A percentile compares a stretch with the other conserved stretches of the same genome.
These are phyloP conservation scores for Cerceris rybyensis DNA, from an alignment of 2,888 invertebrate species.

Conservation along the genomic window DNA sequence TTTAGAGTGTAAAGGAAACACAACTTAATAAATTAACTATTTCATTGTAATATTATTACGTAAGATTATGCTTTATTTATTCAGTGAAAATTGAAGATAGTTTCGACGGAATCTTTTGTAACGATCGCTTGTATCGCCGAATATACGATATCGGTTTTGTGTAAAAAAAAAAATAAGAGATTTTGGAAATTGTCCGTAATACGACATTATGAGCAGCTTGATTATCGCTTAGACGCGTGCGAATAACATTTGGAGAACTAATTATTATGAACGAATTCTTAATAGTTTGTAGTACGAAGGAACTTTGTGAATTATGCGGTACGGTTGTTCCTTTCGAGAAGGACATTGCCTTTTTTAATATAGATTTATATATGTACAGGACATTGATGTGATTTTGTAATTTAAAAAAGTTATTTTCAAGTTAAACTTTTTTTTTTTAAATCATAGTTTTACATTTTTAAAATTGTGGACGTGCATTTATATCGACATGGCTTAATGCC, in stretches of 20 bases:
- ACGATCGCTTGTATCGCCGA: not conserved
- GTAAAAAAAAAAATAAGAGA: not conserved
- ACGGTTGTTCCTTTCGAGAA: too few species aligned
- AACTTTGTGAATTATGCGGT: too few species aligned
- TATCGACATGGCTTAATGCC: too few species aligned
- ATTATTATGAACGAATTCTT: not conserved
- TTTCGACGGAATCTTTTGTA: slow-evolving; percentile 4
- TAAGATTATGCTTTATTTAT: slow-evolving; percentile 27
- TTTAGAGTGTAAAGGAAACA: not conserved
- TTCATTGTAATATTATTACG: slow-evolving; percentile 12
- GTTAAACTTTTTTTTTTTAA: too few species aligned
- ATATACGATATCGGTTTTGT: slow-evolving; percentile 12
- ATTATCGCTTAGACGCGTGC: slow-evolving; percentile 40
- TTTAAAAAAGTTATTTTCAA: too few species aligned
- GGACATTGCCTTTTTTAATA: too few species aligned
- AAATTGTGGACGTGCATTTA: too few species aligned
- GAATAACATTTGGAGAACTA: slow-evolving; percentile 22
- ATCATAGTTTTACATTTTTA: too few species aligned
- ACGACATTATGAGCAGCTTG: slow-evolving; percentile 30
- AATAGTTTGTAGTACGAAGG: too few species aligned
- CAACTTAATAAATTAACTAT: slow-evolving; percentile 1
- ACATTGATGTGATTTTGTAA: too few species aligned
- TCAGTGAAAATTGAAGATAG: not conserved
- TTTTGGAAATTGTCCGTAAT: slow-evolving; percentile 19
- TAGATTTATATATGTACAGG: too few species aligned